phyloP scores from a whole-genome alignment of 2,797 vertebrate species.

The Hirundo rustica region DNA sequence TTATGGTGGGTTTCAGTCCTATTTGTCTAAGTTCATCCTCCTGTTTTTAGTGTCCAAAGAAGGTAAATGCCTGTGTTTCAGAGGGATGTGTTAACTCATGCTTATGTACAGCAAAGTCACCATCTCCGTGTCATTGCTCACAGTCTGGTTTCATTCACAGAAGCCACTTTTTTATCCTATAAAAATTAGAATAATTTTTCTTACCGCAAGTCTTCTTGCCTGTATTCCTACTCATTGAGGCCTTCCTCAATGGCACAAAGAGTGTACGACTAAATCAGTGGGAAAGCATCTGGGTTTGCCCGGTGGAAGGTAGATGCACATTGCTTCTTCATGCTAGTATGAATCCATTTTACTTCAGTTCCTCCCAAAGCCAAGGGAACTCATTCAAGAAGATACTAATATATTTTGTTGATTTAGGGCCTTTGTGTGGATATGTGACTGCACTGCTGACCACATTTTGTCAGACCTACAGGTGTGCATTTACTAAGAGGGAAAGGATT shows the following conservation, averaged over 20 bases:
- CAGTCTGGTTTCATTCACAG: not conserved
- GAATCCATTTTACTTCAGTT: not conserved
- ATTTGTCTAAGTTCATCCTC: not conserved
- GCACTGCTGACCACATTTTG: not conserved
- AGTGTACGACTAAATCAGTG: not conserved
- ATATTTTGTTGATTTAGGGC: not conserved
- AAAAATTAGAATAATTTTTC: not conserved
- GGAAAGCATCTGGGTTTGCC: not conserved
- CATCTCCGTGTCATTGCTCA: not conserved
- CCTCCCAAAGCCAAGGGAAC: not conserved
- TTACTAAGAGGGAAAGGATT: not conserved
- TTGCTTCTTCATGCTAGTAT: not conserved
- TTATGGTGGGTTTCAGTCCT: not conserved
- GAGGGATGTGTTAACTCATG: fast-evolving
- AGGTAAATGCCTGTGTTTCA: not conserved
- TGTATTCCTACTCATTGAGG: not conserved
- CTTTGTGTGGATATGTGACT: fast-evolving
- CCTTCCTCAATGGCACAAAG: not conserved
- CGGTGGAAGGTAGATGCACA: fast-evolving
- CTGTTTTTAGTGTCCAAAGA: not conserved
- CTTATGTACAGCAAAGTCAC: not conserved
- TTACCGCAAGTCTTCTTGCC: not conserved
- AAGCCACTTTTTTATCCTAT: not conserved
- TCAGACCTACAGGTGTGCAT: not conserved
- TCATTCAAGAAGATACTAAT: not conserved